Evolutionary conservation across 92 coral and sea anemone genomes (phyloP).

Genomic region (Umimayanthus chanpuru): DNA sequence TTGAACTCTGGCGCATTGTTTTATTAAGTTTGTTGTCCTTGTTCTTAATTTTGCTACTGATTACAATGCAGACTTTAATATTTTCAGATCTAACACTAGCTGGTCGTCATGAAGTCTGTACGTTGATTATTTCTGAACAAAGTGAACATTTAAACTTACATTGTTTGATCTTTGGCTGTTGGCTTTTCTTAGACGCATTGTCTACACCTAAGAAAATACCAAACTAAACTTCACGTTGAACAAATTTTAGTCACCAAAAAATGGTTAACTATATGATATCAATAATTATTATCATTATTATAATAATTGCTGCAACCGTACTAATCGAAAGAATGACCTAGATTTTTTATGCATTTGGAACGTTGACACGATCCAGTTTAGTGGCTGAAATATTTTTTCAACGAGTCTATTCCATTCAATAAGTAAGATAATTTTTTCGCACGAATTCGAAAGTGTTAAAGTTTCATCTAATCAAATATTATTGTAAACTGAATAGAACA

Average conservation of each 20-base stretch:
- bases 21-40: slow-evolving; percentile 32
- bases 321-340: background rate
- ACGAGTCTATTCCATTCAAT: background rate
- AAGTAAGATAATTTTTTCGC: background rate
- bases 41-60: slow-evolving; percentile 26
- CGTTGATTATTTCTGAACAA: background rate
- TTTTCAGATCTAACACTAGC: slow-evolving; percentile 8
- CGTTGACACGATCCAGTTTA: background rate
- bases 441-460: background rate
- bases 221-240: background rate
- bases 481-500: background rate
- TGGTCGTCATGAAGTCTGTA: slow-evolving; percentile 1
- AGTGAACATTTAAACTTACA: slow-evolving; percentile 13
- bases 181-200: slow-evolving; percentile 4
- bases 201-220: background rate
- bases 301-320: background rate
- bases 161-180: slow-evolving; percentile 15
- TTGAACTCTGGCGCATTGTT: slow-evolving; percentile 5
- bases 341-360: background rate
- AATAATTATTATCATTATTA: background rate
- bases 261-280: background rate
- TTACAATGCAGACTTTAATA: background rate
- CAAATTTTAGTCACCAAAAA: background rate
- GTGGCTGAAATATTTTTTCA: too few relatives aligned
- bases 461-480: background rate